phyloP scores from a whole-genome alignment of 2,888 invertebrate genomes.

The Lysandra coridon region DNA sequence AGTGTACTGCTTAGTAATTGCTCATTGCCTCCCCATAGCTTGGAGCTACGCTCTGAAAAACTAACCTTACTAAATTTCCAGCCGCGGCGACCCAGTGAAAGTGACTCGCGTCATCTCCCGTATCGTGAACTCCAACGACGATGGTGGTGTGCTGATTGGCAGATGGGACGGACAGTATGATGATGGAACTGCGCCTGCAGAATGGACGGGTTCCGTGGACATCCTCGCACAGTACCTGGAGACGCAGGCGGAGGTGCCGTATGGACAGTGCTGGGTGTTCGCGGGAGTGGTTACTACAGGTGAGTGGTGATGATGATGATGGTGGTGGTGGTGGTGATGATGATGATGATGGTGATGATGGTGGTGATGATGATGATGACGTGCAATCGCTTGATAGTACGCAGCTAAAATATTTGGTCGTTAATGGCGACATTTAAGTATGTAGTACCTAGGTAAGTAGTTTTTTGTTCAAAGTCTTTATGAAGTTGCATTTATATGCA shows the following conservation, averaged over 20 bases:
- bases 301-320: slow-evolving; percentile 51
- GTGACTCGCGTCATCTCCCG: slow-evolving; percentile 86
- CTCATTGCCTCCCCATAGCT: neutral
- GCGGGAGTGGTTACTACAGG: slow-evolving; percentile 90
- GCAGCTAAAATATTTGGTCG: too few relatives aligned
- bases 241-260: slow-evolving; percentile 84
- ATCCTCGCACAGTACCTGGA: slow-evolving; percentile 86
- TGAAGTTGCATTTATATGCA: neutral
- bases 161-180: slow-evolving; percentile 87
- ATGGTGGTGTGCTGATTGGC: slow-evolving; percentile 85
- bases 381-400: too few relatives aligned
- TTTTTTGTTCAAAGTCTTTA: neutral
- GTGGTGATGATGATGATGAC: neutral
- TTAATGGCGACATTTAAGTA: neutral
- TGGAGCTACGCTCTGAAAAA: neutral
- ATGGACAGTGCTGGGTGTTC: slow-evolving; percentile 95
- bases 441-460: neutral
- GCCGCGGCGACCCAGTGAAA: slow-evolving; percentile 86
- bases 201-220: slow-evolving; percentile 90
- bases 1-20: too few relatives aligned
- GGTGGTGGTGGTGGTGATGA: slow-evolving; percentile 83
- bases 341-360: neutral
- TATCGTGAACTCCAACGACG: slow-evolving; percentile 87
- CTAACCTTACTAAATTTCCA: slow-evolving; percentile 40
- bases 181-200: slow-evolving; percentile 87